Conservation (phyloP, 2,113 vertebrate species). For the Mustela nigripes region DNA sequence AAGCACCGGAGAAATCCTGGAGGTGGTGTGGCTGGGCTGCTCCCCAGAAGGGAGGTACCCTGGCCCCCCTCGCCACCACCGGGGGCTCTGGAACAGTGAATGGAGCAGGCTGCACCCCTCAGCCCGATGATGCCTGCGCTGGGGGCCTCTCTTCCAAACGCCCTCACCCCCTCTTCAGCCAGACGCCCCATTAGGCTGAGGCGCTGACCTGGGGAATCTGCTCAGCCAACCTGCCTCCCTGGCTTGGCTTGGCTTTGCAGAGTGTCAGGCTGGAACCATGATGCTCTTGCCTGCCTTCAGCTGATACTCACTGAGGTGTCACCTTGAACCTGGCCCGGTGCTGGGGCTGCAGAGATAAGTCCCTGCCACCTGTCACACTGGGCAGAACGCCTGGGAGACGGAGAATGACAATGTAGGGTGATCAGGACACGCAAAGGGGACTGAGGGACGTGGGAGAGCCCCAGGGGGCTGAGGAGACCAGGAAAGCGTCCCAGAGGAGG, state of each 20-base stretch:
- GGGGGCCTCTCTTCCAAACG: background rate
- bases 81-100: background rate
- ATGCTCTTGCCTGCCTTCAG: background rate
- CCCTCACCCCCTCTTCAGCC: background rate
- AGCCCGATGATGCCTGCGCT: rapidly evolving
- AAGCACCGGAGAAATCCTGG: background rate
- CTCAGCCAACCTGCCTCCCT: background rate
- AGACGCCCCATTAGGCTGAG: background rate
- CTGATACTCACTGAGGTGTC: background rate
- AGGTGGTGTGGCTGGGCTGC: background rate
- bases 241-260: background rate
- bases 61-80: background rate
- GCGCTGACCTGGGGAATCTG: background rate
- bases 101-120: background rate
- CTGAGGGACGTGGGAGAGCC: background rate
- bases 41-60: background rate
- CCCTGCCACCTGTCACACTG: background rate
- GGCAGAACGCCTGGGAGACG: background rate
- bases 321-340: background rate
- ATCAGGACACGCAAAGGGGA: background rate
- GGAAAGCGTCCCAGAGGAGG: background rate
- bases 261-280: background rate
- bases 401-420: background rate
- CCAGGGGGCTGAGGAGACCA: background rate
- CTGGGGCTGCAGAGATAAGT: background rate